A percentile compares a stretch with the other conserved stretches of the same genome.
Conservation (phyloP, 37 sponge, comb jelly and placozoan genomes). For the Cliona cf. orientalis region DNA sequence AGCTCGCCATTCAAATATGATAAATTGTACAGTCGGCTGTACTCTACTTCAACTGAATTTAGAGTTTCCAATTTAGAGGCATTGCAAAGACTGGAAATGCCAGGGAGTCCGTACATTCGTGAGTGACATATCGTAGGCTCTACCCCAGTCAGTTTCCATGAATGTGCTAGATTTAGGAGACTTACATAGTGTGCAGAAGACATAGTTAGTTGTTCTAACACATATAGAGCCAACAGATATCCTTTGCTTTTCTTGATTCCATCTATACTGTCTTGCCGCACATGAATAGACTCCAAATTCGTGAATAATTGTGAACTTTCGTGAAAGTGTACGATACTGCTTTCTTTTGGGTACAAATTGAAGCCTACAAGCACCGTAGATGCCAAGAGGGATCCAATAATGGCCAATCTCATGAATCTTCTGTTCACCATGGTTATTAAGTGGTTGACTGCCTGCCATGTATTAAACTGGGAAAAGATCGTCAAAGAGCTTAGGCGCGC, state of each 20-base stretch:
- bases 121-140: not conserved
- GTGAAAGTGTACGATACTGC: too few species aligned
- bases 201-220: not conserved
- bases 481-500: too few species aligned
- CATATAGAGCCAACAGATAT: not conserved
- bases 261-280: too few species aligned
- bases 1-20: not conserved
- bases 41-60: not conserved
- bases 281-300: too few species aligned
- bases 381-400: too few species aligned
- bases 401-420: too few species aligned
- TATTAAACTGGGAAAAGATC: too few species aligned
- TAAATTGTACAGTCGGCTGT: not conserved
- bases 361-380: too few species aligned
- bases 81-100: not conserved
- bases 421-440: too few species aligned
- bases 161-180: not conserved
- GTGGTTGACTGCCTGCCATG: too few species aligned
- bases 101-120: not conserved
- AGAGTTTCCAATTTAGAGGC: not conserved
- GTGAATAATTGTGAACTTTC: too few species aligned
- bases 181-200: not conserved
- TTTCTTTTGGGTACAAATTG: too few species aligned
- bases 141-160: not conserved
- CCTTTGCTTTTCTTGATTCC: not conserved